phyloP scores from a whole-genome alignment of 2,113 vertebrate genomes.

The Megaceryle torquata region DNA sequence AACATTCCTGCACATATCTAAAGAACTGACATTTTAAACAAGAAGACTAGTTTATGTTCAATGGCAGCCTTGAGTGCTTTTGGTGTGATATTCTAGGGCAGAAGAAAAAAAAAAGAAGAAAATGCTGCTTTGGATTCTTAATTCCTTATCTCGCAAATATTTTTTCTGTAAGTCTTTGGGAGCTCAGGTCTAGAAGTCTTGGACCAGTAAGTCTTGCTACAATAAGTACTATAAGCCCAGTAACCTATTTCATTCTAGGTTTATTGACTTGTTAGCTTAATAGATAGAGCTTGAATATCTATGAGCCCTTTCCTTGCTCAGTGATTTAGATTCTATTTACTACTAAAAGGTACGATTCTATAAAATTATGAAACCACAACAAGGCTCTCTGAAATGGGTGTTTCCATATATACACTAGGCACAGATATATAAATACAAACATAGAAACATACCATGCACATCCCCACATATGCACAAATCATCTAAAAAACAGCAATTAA shows the following conservation, averaged over 20 bases:
- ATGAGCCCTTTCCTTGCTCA: neutral
- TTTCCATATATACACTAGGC: neutral
- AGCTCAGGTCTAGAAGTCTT: neutral
- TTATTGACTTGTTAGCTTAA: conserved; percentile 26
- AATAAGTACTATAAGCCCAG: neutral
- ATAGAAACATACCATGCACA: neutral
- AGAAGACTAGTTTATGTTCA: neutral
- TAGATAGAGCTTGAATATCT: conserved; percentile 9
- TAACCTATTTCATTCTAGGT: neutral
- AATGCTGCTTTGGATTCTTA: neutral
- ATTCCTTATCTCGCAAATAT: neutral
- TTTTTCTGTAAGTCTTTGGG: neutral
- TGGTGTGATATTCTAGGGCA: neutral
- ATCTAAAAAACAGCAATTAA: neutral
- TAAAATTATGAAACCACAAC: neutral
- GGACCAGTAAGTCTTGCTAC: neutral
- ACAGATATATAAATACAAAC: neutral
- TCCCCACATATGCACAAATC: neutral
- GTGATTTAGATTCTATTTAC: neutral
- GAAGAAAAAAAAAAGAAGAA: neutral
- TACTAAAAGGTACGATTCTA: neutral
- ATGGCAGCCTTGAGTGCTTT: neutral
- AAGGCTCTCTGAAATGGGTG: neutral
- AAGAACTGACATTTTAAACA: neutral
- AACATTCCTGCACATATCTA: neutral